Evolutionary conservation across 2,113 vertebrate genomes (phyloP).

Genomic region (Xiphophorus hellerii): DNA sequence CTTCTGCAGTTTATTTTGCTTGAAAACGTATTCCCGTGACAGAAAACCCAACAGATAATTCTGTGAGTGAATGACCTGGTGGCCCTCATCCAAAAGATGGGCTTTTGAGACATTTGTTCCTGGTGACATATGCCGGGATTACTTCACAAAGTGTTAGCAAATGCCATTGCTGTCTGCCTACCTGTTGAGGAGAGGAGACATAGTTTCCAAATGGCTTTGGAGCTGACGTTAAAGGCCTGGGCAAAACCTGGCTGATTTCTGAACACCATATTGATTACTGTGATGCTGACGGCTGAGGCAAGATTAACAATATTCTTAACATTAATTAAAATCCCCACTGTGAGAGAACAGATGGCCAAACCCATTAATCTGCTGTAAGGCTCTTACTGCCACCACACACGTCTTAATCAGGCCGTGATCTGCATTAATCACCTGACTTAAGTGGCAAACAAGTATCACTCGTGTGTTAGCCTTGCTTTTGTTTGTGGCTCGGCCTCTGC

Average conservation of each 20-base stretch:
- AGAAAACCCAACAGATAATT: slow-evolving; percentile 25
- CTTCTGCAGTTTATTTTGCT: background rate
- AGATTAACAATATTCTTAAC: slow-evolving; percentile 67
- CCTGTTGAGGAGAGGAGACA: slow-evolving; percentile 31
- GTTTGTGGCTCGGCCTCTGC: slow-evolving; percentile 52
- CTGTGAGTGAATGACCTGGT: slow-evolving; percentile 33
- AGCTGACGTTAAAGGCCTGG: slow-evolving; percentile 28
- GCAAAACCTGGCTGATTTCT: slow-evolving; percentile 51
- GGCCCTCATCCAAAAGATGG: slow-evolving; percentile 66
- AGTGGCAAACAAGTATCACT: slow-evolving; percentile 79
- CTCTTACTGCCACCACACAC: slow-evolving; percentile 77
- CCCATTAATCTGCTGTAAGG: slow-evolving; percentile 74
- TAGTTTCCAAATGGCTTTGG: slow-evolving; percentile 34
- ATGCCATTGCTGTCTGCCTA: slow-evolving; percentile 59
- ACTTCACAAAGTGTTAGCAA: slow-evolving; percentile 68
- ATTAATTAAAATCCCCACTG: slow-evolving; percentile 79
- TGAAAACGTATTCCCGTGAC: background rate
- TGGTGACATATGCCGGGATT: slow-evolving; percentile 73
- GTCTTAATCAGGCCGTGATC: slow-evolving; percentile 81
- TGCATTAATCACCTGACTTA: slow-evolving; percentile 80
- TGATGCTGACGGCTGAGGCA: slow-evolving; percentile 40
- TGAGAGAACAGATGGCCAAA: slow-evolving; percentile 77
- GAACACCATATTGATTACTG: slow-evolving; percentile 38
- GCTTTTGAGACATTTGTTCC: slow-evolving; percentile 75
- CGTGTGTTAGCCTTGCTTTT: slow-evolving; percentile 58